Evolutionary conservation across 2,113 vertebrate genomes (phyloP).

Genomic region (Ceratotherium simum): DNA sequence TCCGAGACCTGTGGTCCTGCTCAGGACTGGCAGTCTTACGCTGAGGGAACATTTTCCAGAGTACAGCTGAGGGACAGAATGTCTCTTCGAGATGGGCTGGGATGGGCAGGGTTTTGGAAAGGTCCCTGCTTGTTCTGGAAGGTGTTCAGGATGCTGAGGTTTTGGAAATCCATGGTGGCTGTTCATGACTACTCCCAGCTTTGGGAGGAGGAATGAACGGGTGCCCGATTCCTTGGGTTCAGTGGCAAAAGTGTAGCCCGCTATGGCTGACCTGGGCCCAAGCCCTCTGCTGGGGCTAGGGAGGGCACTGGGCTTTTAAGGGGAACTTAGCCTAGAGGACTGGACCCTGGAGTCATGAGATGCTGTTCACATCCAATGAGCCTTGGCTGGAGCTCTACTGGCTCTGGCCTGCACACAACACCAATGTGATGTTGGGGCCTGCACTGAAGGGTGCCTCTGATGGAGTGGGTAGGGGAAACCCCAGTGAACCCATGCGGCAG

Average conservation of each 20-base stretch:
- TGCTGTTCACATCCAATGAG: neutral
- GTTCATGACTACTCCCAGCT: conserved; percentile 15
- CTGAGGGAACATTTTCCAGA: conserved; percentile 67
- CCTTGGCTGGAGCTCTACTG: neutral
- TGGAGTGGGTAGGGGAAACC: neutral
- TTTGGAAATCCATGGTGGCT: conserved; percentile 42
- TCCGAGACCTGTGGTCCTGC: conserved; percentile 53
- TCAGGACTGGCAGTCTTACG: conserved; percentile 60
- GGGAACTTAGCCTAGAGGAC: neutral
- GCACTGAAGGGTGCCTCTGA: neutral
- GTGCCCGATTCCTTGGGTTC: neutral
- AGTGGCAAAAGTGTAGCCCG: neutral
- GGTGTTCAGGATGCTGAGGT: conserved; percentile 66
- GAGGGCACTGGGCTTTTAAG: neutral
- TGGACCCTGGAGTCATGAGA: neutral
- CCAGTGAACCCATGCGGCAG: neutral
- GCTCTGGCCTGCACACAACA: neutral
- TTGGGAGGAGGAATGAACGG: neutral
- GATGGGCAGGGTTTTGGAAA: conserved; percentile 35
- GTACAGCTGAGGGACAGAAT: conserved; percentile 66
- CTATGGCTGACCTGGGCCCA: neutral
- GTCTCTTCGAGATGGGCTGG: conserved; percentile 10
- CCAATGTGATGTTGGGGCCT: neutral
- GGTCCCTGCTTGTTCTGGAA: conserved; percentile 65
- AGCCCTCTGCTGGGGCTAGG: neutral